A percentile compares a stretch with the other conserved stretches of the same genome.
Conservation (phyloP, 2,113 vertebrate species). For the Aix galericulata region DNA sequence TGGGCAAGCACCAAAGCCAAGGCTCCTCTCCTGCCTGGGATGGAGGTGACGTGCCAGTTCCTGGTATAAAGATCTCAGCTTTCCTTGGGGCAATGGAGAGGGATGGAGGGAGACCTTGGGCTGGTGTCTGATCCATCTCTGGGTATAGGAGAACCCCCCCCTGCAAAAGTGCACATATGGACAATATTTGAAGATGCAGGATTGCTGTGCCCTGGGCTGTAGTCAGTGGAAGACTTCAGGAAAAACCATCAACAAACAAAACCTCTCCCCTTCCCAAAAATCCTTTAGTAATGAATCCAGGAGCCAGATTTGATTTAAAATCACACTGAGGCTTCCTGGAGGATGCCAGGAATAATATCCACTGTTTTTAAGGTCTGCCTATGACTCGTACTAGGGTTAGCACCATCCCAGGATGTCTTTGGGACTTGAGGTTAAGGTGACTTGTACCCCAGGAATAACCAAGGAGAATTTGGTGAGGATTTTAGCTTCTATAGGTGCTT, state of each 20-base stretch:
- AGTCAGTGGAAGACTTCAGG: neutral
- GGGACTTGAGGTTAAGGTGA: neutral
- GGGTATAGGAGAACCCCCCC: neutral
- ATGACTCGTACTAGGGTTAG: neutral
- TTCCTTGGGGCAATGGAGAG: neutral
- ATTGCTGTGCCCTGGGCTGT: neutral
- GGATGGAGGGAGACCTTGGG: accelerated
- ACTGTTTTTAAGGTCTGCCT: neutral
- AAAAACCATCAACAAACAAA: neutral
- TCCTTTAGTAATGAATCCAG: neutral
- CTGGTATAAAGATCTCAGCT: neutral
- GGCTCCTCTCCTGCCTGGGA: neutral
- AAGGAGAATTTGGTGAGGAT: neutral
- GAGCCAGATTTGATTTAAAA: neutral
- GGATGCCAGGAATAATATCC: neutral
- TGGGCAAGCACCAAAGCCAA: neutral
- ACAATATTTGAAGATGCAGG: neutral
- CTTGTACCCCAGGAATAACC: neutral
- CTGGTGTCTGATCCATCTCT: neutral
- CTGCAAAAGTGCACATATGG: neutral
- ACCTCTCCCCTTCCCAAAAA: neutral
- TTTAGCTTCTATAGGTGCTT: neutral
- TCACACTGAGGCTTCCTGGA: neutral
- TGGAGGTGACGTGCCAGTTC: neutral
- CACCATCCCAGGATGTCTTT: neutral